Percentiles rank a stretch among this genome's conserved stretches.
Evolutionary conservation across 2,888 invertebrate species (phyloP).

Genomic region (Hanleya hanleyi): DNA sequence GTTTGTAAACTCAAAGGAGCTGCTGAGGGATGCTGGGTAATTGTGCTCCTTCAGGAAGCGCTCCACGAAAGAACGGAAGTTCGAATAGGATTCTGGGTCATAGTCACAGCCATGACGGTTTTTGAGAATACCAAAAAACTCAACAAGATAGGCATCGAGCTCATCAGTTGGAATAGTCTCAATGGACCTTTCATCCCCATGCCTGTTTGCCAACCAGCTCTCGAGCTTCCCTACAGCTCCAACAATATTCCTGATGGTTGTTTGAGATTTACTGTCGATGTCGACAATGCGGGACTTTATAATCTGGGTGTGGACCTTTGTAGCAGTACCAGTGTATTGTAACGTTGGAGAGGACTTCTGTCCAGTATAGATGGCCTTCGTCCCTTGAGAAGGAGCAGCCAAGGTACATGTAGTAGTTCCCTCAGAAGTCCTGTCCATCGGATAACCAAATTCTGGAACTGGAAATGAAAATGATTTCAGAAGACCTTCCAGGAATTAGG

Average conservation of each 20-base stretch:
- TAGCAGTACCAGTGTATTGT: no score
- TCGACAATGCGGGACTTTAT: not conserved
- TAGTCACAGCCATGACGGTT: conserved; percentile 5
- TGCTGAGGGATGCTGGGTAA: conserved; percentile 2
- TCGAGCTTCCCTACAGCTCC: not conserved
- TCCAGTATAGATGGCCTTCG: no score
- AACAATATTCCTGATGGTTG: not conserved
- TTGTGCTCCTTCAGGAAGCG: not conserved
- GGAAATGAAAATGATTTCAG: no score
- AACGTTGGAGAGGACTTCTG: no score
- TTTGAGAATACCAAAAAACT: not conserved
- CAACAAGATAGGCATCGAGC: not conserved
- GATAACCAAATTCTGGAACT: no score
- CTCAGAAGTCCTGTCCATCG: no score
- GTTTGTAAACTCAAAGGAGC: not conserved
- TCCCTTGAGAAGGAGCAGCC: no score
- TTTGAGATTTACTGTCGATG: not conserved
- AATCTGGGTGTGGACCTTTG: no score
- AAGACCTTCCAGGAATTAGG: no score
- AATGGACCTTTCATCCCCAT: not conserved
- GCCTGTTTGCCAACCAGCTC: not conserved
- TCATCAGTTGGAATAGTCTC: not conserved
- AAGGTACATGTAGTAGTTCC: no score
- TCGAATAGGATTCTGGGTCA: not conserved
- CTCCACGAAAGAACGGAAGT: not conserved